phyloP scores from a whole-genome alignment of 1,140 invertebrate species.

The Lucilia cuprina region DNA sequence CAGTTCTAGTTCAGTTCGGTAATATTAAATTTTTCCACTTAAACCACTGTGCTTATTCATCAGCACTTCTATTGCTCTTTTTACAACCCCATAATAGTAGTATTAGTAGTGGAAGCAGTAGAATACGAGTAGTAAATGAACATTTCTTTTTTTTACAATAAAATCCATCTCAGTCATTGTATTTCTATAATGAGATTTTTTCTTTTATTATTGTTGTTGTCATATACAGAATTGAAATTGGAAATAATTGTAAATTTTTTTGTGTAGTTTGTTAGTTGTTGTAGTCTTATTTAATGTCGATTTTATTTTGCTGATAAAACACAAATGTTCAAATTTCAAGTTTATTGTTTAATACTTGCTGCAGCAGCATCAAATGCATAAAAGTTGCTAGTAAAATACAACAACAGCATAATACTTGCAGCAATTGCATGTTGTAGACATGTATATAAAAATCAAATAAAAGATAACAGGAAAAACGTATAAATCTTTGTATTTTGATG shows the following conservation, averaged over 20 bases:
- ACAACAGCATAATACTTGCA: not conserved
- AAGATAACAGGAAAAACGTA: not conserved
- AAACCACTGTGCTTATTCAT: not conserved
- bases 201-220: not conserved
- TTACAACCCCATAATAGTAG: not conserved
- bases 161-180: not conserved
- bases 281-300: not conserved
- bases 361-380: not conserved
- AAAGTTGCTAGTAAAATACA: not conserved
- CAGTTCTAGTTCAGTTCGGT: too few relatives aligned
- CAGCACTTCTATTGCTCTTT: not conserved
- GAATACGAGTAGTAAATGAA: not conserved
- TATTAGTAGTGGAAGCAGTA: not conserved
- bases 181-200: conserved; percentile 11
- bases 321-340: conserved; percentile 33
- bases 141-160: not conserved
- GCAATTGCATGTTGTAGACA: conserved; percentile 5
- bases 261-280: not conserved
- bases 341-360: conserved; percentile 28
- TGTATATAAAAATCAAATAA: not conserved
- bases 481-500: not conserved
- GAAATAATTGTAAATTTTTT: conserved; percentile 19
- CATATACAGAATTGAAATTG: conserved; percentile 34
- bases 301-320: conserved; percentile 29
- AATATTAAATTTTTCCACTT: not conserved